A percentile compares a stretch with the other conserved stretches of the same genome.
These are phyloP conservation scores for Rhinoraja longicauda DNA, from an alignment of 2,797 vertebrate species.

Conservation along the genomic window DNA sequence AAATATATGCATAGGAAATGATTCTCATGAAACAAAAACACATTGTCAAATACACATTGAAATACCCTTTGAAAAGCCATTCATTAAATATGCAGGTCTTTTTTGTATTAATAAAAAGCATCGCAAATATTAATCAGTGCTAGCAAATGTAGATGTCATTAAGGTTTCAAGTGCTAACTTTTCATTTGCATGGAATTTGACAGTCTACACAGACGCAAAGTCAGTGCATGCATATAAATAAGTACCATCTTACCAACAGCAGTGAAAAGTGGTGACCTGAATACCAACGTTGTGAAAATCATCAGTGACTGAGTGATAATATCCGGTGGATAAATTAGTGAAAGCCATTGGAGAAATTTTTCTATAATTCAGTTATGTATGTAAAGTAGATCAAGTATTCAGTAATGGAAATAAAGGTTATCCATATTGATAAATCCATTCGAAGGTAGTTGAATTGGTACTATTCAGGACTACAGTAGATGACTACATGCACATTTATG, in stretches of 20 bases:
- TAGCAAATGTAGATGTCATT: constrained; percentile 34
- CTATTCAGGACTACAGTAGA: constrained; percentile 46
- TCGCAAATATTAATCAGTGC: constrained; percentile 28
- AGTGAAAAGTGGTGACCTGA: constrained; percentile 33
- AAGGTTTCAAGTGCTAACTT: constrained; percentile 36
- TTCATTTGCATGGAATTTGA: constrained; percentile 39
- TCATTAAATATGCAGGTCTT: constrained; percentile 36
- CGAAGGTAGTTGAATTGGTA: constrained; percentile 35
- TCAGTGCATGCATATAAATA: constrained; percentile 39
- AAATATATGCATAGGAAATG: neutral
- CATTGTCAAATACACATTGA: constrained; percentile 11
- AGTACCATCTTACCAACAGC: constrained; percentile 37
- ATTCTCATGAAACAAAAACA: constrained; percentile 8
- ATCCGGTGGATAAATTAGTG: constrained; percentile 36
- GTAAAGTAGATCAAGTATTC: constrained; percentile 37
- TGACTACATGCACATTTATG: constrained; percentile 48
- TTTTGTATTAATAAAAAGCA: constrained; percentile 18
- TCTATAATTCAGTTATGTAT: constrained; percentile 38
- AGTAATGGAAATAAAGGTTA: constrained; percentile 31
- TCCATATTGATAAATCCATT: constrained; percentile 38
- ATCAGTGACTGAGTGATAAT: constrained; percentile 37
- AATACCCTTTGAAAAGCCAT: constrained; percentile 22
- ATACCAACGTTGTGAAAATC: constrained; percentile 35
- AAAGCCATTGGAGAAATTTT: constrained; percentile 27
- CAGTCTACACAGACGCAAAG: constrained; percentile 38